Evolutionary conservation across 2,797 vertebrate species (phyloP), one percentile per base, ranked within the genome.

Genomic region (Anguilla obscura): DNA sequence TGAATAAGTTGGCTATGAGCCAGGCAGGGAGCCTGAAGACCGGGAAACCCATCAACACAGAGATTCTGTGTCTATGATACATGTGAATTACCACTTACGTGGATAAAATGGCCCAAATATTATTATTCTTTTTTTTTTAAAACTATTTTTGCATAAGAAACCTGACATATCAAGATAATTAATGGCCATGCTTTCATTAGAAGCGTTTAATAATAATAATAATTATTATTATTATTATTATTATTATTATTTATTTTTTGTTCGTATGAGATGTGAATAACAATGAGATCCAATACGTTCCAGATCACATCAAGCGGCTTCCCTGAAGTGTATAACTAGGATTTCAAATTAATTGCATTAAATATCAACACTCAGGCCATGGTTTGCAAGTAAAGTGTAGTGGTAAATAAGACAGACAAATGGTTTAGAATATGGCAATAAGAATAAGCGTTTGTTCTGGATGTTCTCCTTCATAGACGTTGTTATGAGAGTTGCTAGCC

Each of bases 291-390:
- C 7, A 82, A 48, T 82, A 82, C 40, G 50, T n/a, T 50, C 24
- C 18, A 82, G 21, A 82, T n/a, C 7, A 33, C 45, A 48, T 24
- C 33, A 45, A 40, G 74, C 33, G 1, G 18, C 50, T 40, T 76
- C 16, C 74, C 74, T 40, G 6, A 76, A 40, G 74, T 76, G 36
- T 40, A 40, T 14, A 36, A 40, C 74, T 7, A 5, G 74, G 10
- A 36, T 27, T 79, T 71, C 45, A 45, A 82, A n/a, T 50, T 50
- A 82, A 82, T 48, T 82, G 21, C 45, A 82, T 82, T 50, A 50
- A 24, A 24, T 9, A 50, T 50, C 5, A 18, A 79, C 4, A 82
- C 24, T 24, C 21, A 9, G 40, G 79, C 79, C 45, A 82, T 12
- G 21, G 21, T n/a, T 82, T n/a, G 45, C 79, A n/a, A 9, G 21